These are phyloP conservation scores for Hypomesus transpacificus DNA, from an alignment of 2,113 vertebrate genomes.

Conservation along the genomic window DNA sequence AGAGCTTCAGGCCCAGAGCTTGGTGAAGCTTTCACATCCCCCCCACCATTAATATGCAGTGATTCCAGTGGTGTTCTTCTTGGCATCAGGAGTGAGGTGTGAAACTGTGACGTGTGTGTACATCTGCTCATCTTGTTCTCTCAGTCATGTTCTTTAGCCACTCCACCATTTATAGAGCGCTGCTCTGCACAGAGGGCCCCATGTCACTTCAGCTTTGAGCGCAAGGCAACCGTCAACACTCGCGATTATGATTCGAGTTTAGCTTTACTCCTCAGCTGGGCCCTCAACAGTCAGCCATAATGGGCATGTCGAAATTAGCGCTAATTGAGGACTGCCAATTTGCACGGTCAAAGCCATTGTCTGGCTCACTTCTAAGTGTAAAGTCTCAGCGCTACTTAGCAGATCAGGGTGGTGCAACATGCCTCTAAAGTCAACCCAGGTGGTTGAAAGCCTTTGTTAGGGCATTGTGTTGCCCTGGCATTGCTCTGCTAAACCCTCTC, in stretches of 20 bases:
- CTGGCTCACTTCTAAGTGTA: slow-evolving; percentile 40
- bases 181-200: slow-evolving; percentile 19
- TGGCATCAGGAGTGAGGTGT: slow-evolving; percentile 18
- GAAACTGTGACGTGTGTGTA: slow-evolving; percentile 27
- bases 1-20: no score
- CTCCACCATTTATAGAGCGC: slow-evolving; percentile 26
- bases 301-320: slow-evolving; percentile 68
- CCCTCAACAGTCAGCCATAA: slow-evolving; percentile 61
- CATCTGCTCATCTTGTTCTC: slow-evolving; percentile 47
- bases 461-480: slow-evolving; percentile 16
- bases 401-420: slow-evolving; percentile 39
- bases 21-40: no score
- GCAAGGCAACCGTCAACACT: slow-evolving; percentile 46
- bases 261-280: slow-evolving; percentile 54
- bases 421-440: slow-evolving; percentile 18
- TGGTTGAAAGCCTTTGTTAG: slow-evolving; percentile 14
- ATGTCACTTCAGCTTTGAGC: slow-evolving; percentile 43
- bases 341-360: slow-evolving; percentile 54
- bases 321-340: slow-evolving; percentile 65
- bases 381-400: slow-evolving; percentile 47
- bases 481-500: slow-evolving; percentile 5
- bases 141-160: slow-evolving; percentile 27
- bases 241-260: slow-evolving; percentile 45
- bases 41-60: no score
- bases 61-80: no score